These are phyloP conservation scores for Rhogogaster chlorosoma DNA, from an alignment of 2,888 invertebrate species.

Conservation along the genomic window DNA sequence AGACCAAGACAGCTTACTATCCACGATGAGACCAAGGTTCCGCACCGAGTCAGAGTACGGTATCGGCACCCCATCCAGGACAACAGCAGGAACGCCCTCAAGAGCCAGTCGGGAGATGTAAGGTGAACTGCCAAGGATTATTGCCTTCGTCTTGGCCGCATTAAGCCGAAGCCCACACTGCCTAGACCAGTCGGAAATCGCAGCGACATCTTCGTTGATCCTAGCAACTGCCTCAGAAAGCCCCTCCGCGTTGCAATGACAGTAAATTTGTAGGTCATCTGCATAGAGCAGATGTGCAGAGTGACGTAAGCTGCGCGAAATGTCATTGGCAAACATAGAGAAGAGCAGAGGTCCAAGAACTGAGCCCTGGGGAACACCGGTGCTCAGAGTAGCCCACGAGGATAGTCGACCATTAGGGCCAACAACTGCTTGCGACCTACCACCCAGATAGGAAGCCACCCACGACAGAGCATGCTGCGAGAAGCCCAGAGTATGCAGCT, in stretches of 20 bases:
- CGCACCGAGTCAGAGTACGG: background rate
- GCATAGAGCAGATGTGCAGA: too few relatives aligned
- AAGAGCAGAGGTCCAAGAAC: background rate
- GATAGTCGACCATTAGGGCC: background rate
- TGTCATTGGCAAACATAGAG: background rate
- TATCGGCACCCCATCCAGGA: background rate
- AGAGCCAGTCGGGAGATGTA: background rate
- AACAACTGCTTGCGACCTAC: background rate
- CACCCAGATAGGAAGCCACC: background rate
- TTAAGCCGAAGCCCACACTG: background rate
- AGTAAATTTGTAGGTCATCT: too few relatives aligned
- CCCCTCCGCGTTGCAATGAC: too few relatives aligned
- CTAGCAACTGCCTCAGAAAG: background rate
- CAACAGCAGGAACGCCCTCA: background rate
- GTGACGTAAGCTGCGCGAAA: background rate
- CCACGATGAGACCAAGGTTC: constrained; percentile 45
- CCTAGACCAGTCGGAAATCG: background rate
- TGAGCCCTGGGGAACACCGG: background rate
- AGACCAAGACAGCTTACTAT: constrained; percentile 28
- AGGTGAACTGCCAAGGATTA: background rate
- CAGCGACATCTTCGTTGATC: background rate
- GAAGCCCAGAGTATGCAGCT: background rate
- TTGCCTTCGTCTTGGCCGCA: too few relatives aligned
- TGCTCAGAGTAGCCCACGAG: background rate
- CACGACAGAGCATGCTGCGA: background rate